These are phyloP conservation scores for Strix occidentalis DNA, from an alignment of 2,797 vertebrate genomes.

Conservation along the genomic window DNA sequence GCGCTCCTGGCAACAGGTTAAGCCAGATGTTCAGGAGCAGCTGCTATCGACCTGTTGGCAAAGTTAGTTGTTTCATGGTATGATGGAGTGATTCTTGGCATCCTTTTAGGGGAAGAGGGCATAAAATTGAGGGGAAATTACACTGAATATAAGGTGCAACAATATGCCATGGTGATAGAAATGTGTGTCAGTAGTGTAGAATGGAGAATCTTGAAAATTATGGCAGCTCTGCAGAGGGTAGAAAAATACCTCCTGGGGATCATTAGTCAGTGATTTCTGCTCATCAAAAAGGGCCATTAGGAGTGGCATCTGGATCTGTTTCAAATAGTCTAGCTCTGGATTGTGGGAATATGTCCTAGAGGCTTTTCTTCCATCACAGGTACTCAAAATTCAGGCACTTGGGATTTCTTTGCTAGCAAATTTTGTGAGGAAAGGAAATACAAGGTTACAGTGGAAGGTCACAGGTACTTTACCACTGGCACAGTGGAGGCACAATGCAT, in stretches of 20 bases:
- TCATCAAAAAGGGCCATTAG: slow-evolving; percentile 23
- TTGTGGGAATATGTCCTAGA: slow-evolving; percentile 34
- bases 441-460: neutral
- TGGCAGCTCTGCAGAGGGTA: neutral
- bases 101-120: neutral
- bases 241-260: slow-evolving; percentile 40
- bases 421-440: neutral
- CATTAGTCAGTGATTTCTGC: slow-evolving; percentile 37
- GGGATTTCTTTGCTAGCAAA: neutral
- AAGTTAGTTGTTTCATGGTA: neutral
- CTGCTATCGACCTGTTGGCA: neutral
- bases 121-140: neutral
- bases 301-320: slow-evolving; percentile 29
- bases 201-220: neutral
- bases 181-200: neutral
- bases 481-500: neutral
- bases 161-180: neutral
- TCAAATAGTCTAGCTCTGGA: slow-evolving; percentile 27
- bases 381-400: neutral
- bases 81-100: slow-evolving; percentile 17
- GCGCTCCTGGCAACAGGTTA: slow-evolving; percentile 21
- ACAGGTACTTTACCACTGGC: neutral
- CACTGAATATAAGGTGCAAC: neutral
- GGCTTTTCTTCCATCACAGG: slow-evolving; percentile 3
- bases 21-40: slow-evolving; percentile 46